phyloP scores from a whole-genome alignment of 2,113 vertebrate genomes.

The Pangasianodon hypophthalmus region DNA sequence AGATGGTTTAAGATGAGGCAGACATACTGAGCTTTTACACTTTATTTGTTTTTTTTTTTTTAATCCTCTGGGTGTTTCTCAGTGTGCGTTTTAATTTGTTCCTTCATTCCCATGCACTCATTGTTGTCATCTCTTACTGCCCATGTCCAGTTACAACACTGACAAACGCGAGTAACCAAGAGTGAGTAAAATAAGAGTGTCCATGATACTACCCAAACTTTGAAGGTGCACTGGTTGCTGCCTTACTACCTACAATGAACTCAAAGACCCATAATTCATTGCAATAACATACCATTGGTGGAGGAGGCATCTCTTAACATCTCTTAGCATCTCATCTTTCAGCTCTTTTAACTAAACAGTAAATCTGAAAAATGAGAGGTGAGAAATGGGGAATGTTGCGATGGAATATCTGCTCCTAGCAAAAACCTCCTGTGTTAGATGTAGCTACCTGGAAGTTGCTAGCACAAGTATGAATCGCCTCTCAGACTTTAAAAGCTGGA shows the following conservation, averaged over 20 bases:
- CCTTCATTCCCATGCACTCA: not conserved
- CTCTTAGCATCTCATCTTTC: not conserved
- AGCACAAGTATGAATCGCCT: not conserved
- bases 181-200: not conserved
- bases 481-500: not conserved
- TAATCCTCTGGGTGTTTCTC: not conserved
- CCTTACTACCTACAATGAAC: not conserved
- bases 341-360: not conserved
- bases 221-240: not conserved
- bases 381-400: not conserved
- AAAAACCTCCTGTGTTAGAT: not conserved
- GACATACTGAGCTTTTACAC: not conserved
- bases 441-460: not conserved
- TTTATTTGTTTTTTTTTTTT: too few relatives aligned
- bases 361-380: too few relatives aligned
- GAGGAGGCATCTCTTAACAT: not conserved
- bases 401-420: not conserved
- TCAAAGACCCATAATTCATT: not conserved
- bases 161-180: not conserved
- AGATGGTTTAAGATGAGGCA: not conserved
- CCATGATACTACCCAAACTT: not conserved
- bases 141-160: not conserved
- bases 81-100: not conserved
- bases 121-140: not conserved
- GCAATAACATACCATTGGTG: not conserved